Conservation (phyloP, 2,797 vertebrate genomes). For the Dicrostonyx torquatus region DNA sequence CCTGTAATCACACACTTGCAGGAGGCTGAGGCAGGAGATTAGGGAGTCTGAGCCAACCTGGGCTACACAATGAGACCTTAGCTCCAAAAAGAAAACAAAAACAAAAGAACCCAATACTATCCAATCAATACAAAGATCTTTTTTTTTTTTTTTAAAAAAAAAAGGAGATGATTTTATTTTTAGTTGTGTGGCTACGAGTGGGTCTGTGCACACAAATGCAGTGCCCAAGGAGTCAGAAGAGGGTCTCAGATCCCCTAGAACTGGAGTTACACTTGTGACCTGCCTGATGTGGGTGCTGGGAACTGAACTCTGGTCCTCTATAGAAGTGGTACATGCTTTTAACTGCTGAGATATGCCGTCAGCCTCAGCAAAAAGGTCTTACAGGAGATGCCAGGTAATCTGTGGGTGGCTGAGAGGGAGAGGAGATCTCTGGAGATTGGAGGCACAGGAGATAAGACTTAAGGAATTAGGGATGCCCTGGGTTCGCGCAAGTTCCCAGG, state of each 20-base stretch:
- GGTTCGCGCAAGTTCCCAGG: background rate
- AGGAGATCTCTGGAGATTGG: background rate
- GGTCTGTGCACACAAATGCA: background rate
- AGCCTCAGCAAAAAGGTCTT: background rate
- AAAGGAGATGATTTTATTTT: background rate
- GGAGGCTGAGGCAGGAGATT: background rate
- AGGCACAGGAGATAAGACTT: background rate
- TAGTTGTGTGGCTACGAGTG: background rate
- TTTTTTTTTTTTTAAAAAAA: no score
- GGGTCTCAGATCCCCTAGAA: background rate
- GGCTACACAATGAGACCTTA: background rate
- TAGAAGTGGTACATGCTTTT: background rate
- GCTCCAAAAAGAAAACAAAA: background rate
- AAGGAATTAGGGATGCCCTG: background rate
- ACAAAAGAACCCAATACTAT: background rate
- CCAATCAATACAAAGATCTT: background rate
- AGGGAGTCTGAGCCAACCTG: background rate
- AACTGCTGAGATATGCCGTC: background rate
- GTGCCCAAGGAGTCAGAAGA: background rate
- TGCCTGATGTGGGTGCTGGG: background rate
- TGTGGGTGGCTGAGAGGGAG: background rate
- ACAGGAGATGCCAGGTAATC: background rate
- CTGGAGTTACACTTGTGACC: background rate
- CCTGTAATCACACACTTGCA: background rate
- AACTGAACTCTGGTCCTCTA: background rate